Conservation (phyloP, 2,797 vertebrate genomes). For the Falco columbarius region DNA sequence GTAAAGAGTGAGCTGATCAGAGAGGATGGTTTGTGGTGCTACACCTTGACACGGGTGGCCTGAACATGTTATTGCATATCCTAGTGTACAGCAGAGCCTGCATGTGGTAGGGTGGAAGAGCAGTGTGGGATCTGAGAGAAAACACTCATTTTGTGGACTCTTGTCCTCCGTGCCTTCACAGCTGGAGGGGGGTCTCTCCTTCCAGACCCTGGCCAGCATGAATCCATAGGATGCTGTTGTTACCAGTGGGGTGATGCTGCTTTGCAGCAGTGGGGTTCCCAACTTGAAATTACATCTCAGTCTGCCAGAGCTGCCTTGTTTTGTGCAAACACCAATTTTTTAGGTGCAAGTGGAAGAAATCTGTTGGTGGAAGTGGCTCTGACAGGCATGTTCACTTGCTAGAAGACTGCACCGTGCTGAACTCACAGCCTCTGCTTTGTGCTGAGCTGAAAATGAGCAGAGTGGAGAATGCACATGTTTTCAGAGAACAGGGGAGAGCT, state of each 20-base stretch:
- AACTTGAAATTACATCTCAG: neutral
- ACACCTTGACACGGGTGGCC: neutral
- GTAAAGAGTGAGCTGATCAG: neutral
- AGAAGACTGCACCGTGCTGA: neutral
- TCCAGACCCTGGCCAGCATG: neutral
- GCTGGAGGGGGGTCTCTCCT: neutral
- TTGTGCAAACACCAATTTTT: neutral
- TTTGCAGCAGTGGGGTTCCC: neutral
- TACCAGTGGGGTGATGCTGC: accelerated
- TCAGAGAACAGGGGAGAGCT: conserved; percentile 4
- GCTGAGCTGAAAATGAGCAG: neutral
- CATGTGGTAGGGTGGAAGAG: neutral
- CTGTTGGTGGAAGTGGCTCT: neutral
- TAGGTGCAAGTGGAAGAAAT: neutral
- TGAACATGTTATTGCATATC: accelerated
- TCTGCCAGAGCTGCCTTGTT: neutral
- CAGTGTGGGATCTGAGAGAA: neutral
- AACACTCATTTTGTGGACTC: neutral
- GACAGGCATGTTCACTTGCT: neutral
- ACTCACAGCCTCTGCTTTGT: neutral
- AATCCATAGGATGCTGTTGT: neutral
- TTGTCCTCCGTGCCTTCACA: neutral
- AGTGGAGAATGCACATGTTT: neutral
- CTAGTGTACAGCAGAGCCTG: neutral
- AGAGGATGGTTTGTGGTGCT: neutral